Base-by-base conservation (phyloP, 2,797 vertebrate species). In the Paedocypris micromegethes region DNA sequence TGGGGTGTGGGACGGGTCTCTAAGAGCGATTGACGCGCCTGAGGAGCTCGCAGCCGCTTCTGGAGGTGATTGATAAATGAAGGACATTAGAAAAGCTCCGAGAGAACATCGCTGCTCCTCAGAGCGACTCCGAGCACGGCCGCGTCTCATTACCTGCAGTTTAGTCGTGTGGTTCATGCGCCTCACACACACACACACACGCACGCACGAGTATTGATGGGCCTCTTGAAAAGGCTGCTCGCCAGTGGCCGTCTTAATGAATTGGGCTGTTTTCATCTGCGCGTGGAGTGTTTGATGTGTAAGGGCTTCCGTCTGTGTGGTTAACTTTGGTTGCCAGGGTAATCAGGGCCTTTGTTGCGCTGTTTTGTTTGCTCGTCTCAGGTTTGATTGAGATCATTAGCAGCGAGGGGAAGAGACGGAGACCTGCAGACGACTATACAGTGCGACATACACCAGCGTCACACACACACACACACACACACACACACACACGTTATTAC, bases 351-450 rank as follows among this genome's bases (percentile, higher is more conserved):
- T 77, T 77, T 77, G 75, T 74, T 66, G 53, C n/a, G 49, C 62
- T 53, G 72, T 74, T 77, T 74, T 77, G 69, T 74, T 72, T 66
- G 69, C 69, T 72, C 64, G 48, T 57, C 61, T 72, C 72, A 58
- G 69, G 72, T 77, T 74, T 69, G 68, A 74, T 77, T 69, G 75
- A 72, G 69, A 74, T 74, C 61, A 72, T 74, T 74, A 69, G 73
- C 49, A 61, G 52, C 41, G 68, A 58, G 69, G 68, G 64, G 61
- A 71, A 64, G 72, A 70, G 68, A 71, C 39, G 9, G 58, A 73
- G 59, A 73, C 53, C 59, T 57, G 23, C 65, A 53, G 65, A 65
- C 55, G 64, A 23, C 23, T 54, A 39, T 61, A 61, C 41, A 3
- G 43, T 38, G 23, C 43, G 37, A 48, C 9, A 9, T 9, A 53